Evolutionary conservation across 2,888 invertebrate species (phyloP).

Genomic region (Galeruca laticollis): DNA sequence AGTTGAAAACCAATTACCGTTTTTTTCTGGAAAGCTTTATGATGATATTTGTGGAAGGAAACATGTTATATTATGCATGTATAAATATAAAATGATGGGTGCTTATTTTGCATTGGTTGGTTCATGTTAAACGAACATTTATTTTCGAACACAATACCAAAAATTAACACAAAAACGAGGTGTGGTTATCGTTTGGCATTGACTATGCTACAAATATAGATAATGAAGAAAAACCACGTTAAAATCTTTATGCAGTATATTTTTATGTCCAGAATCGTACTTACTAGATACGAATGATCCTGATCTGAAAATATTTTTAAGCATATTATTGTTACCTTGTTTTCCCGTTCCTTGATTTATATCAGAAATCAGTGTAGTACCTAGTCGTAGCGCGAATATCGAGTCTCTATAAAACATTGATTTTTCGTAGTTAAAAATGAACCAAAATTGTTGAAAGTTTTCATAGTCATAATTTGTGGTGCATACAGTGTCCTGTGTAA

Average conservation of each 20-base stretch:
- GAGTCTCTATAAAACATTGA: too few relatives aligned
- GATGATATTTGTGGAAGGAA: not conserved
- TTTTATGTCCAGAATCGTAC: not conserved
- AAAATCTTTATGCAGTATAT: not conserved
- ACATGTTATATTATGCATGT: not conserved
- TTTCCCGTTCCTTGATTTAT: too few relatives aligned
- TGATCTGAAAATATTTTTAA: too few relatives aligned
- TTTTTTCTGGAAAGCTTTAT: not conserved
- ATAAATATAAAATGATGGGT: not conserved
- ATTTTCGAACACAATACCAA: slow-evolving; percentile 19
- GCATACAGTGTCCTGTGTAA: too few relatives aligned
- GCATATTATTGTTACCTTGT: too few relatives aligned
- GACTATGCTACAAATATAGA: not conserved
- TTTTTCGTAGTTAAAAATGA: too few relatives aligned
- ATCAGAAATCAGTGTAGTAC: too few relatives aligned
- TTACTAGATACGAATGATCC: not conserved
- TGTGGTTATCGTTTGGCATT: not conserved
- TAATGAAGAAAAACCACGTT: not conserved
- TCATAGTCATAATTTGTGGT: too few relatives aligned
- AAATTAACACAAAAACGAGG: slow-evolving; percentile 11
- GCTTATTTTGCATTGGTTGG: not conserved
- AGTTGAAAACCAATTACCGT: not conserved
- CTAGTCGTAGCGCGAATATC: too few relatives aligned
- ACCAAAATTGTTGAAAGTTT: too few relatives aligned
- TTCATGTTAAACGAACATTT: slow-evolving; percentile 24